Conservation (phyloP, 2,113 vertebrate species). For the Salvator merianae region DNA sequence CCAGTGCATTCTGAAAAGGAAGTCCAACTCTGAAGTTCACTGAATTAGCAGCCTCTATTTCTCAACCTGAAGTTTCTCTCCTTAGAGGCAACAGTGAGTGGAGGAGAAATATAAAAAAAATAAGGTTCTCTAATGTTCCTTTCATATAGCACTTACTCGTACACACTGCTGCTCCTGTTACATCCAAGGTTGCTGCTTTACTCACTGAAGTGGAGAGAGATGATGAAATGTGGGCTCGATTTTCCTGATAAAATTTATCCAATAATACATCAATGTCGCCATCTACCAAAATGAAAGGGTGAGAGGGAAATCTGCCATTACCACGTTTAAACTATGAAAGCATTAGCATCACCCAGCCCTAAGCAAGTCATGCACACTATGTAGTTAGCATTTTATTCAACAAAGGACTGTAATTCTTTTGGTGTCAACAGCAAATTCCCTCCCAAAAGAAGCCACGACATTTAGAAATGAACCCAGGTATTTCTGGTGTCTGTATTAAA, state of each 20-base stretch:
- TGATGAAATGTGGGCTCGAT: conserved; percentile 74
- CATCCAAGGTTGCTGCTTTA: conserved; percentile 56
- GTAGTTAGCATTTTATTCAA: not conserved
- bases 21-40: not conserved
- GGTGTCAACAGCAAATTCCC: not conserved
- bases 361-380: not conserved
- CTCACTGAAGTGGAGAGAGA: conserved; percentile 62
- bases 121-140: not conserved
- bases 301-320: conserved; percentile 10
- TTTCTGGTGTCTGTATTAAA: not conserved
- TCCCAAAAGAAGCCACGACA: not conserved
- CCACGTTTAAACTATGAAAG: not conserved
- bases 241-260: conserved; percentile 84
- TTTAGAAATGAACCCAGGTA: not conserved
- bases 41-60: not conserved
- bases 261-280: conserved; percentile 89
- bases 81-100: not conserved
- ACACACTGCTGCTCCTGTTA: conserved; percentile 54
- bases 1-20: not conserved
- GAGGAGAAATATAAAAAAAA: not conserved
- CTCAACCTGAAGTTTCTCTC: not conserved
- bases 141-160: conserved; percentile 67
- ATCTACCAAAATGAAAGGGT: conserved; percentile 74
- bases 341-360: too few relatives aligned
- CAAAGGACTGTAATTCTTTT: not conserved